Evolutionary conservation across 2,888 invertebrate genomes (phyloP), one percentile per base, ranked within the genome.

Genomic region (Drosophila austrosaltans): DNA sequence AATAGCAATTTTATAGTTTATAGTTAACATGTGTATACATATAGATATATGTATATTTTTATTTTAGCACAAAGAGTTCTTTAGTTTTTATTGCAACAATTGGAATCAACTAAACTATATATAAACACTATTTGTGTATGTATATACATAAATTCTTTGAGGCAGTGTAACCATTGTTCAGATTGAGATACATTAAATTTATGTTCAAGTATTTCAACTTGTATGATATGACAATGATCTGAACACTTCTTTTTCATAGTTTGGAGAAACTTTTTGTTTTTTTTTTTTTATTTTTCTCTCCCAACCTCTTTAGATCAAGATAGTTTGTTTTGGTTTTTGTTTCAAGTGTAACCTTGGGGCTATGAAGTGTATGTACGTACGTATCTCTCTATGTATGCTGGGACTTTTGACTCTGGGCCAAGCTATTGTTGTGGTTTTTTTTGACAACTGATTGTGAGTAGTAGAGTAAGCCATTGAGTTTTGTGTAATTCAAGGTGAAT

Each of bases 371-470:
- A 48, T 20, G 20, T 20, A 44, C 7, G 8, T 22, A 22, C 12
- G 0, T 48, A 22, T 48, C 42, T 42, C 16, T 40, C n/a, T 40
- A 40, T 71, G 63, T 63, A 57, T 40, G 44, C 4, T 53, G 64
- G 42, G 36, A 58, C 42, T 67, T 48, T 42, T 48, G 44, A 40
- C 57, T 53, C 57, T 53, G 6, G 8, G 28, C 22, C 10, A 39
- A 58, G 65, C 53, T 57, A 70, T 72, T 70, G 72, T 65, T 61
- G 40, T 58, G 71, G 71, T 57, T 71, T 36, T 36, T 36, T 36
- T 65, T 70, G 70, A 64, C 70, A 64, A 61, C 64, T 57, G 48
- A 48, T 48, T 48, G 22, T 12, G 48, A 48, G 48, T 48, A 48
- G 48, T 48, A 32, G 28, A n/a, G 56, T 32, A 32, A 56, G 32